Evolutionary conservation across 2,888 invertebrate genomes (phyloP).

Genomic region (Gymnosoma rotundatum): DNA sequence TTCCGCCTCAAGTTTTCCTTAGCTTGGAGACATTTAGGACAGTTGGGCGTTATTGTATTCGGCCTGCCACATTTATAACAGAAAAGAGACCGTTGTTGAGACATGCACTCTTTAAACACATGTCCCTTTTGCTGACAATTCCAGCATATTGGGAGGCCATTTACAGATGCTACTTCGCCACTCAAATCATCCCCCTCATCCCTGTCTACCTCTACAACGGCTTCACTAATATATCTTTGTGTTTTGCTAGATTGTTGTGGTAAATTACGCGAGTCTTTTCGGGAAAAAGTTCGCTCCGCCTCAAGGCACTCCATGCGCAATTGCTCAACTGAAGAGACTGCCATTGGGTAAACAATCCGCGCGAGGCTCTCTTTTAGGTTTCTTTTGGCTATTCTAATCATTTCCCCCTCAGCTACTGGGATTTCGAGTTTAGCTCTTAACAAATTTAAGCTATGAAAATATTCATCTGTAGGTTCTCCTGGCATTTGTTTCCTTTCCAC

Average conservation of each 20-base stretch:
- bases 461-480: conserved; percentile 11
- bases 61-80: background rate
- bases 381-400: conserved; percentile 30
- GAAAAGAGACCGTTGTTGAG: background rate
- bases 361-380: background rate
- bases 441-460: conserved; percentile 15
- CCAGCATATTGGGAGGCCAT: conserved; percentile 4
- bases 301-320: conserved; percentile 21
- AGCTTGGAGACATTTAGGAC: conserved; percentile 14
- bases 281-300: conserved; percentile 4
- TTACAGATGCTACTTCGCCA: background rate
- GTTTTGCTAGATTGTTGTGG: background rate
- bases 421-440: conserved; percentile 9
- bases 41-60: background rate
- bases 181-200: background rate
- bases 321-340: conserved; percentile 7
- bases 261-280: background rate
- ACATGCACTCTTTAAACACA: background rate
- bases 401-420: conserved; percentile 17
- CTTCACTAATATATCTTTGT: background rate
- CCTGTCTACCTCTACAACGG: background rate
- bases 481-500: conserved; percentile 27
- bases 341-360: conserved; percentile 9
- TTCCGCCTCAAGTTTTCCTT: background rate
- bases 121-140: conserved; percentile 28